Evolutionary conservation across 2,888 invertebrate species (phyloP).

Genomic region (Drosophila formosana): DNA sequence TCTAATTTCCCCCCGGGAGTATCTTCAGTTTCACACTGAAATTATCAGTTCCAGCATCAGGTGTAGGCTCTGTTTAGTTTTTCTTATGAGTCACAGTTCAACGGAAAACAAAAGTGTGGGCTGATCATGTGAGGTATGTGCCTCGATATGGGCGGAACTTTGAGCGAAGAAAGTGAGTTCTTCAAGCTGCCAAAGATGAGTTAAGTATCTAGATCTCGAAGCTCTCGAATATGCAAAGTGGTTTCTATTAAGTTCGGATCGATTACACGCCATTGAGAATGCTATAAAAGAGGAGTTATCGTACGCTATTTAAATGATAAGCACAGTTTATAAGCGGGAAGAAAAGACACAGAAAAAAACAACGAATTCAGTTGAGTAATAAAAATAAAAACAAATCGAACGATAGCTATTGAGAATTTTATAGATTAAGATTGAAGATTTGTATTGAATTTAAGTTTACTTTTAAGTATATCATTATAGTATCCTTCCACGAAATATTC

Average conservation of each 20-base stretch:
- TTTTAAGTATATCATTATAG: neutral
- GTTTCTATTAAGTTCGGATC: constrained; percentile 31
- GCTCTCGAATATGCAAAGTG: constrained; percentile 26
- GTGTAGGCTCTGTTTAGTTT: constrained; percentile 36
- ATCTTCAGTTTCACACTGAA: constrained; percentile 53
- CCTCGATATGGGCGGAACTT: constrained; percentile 55
- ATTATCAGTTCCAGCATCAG: constrained; percentile 53
- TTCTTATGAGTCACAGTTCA: constrained; percentile 48
- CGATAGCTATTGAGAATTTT: neutral
- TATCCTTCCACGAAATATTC: neutral
- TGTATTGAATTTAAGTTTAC: neutral
- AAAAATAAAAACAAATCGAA: neutral
- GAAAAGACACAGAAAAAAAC: neutral
- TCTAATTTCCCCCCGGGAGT: constrained; percentile 36
- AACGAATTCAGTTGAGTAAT: neutral
- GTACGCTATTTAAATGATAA: constrained; percentile 7
- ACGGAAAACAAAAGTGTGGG: constrained; percentile 59
- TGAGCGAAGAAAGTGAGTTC: constrained; percentile 58
- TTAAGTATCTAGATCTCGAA: constrained; percentile 42
- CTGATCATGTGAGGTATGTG: constrained; percentile 6
- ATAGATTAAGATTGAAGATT: neutral
- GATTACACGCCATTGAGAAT: constrained; percentile 28
- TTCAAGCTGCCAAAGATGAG: constrained; percentile 61
- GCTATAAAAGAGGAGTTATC: constrained; percentile 26
- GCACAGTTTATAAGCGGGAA: neutral